Evolutionary conservation across 2,888 invertebrate genomes (phyloP), one percentile per base, ranked within the genome.

Genomic region (Tachystola acroxantha): DNA sequence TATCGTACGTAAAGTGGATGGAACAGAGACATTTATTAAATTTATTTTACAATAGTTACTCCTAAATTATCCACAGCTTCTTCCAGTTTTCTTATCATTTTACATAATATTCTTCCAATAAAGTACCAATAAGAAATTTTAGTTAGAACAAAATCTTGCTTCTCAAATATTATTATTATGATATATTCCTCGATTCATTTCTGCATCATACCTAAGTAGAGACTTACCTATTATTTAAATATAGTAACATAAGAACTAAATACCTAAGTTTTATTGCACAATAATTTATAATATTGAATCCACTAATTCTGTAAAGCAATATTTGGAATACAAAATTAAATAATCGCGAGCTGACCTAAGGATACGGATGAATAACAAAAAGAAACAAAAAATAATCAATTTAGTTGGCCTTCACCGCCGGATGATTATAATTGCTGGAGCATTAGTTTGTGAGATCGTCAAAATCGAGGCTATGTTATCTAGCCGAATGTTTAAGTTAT

Each of bases 401-500:
- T 22, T 10, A 31, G 20, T 36, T 39, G 52, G 50, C 57, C 48
- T 55, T 42, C 41, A 46, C 26, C 45, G 49, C 41, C 64, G 62
- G 64, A 57, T 47, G 46, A 53, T n/a, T 39, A 39, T 52, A 56
- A 64, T 60, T 61, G 44, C 39, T 43, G 43, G 42, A 47, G 48
- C 44, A 48, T 45, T 45, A 51, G 43, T 48, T 48, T 59, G 45
- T 48, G 48, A 58, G 43, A 54, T 52, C 49, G 44, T 32, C 12
- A 45, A 50, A 50, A 46, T 48, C 32, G 53, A 64, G 64, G 64
- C 42, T 16, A 16, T 52, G 45, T 43, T 49, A 37, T 39, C 48
- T 30, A 46, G 9, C 10, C 39, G 44, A 53, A 52, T 62, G 57
- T 58, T 56, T 48, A 55, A 58, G 49, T 27, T 26, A 32, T n/a